Evolutionary conservation across 1,140 invertebrate genomes (phyloP).

Genomic region (Aphaenogaster floridana): DNA sequence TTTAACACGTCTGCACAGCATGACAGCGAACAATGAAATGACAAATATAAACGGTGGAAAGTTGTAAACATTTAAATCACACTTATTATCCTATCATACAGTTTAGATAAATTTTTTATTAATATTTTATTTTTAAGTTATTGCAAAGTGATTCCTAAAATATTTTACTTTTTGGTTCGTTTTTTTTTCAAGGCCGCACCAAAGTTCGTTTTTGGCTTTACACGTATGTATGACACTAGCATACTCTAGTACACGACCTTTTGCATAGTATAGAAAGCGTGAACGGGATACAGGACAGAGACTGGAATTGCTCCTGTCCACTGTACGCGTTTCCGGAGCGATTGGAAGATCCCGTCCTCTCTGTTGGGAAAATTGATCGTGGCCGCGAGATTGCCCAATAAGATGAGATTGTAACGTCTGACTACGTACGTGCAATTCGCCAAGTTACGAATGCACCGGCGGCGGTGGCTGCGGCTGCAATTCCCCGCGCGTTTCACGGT

Average conservation of each 20-base stretch:
- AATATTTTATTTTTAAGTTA: not conserved
- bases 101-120: not conserved
- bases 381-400: constrained; percentile 65
- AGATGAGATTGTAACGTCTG: constrained; percentile 71
- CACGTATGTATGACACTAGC: not conserved
- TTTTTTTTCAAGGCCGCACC: not conserved
- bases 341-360: constrained; percentile 66
- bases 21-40: no score
- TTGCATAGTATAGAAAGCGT: not conserved
- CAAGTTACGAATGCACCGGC: constrained; percentile 44
- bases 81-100: no score
- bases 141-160: not conserved
- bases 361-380: constrained; percentile 71
- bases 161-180: not conserved
- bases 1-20: no score
- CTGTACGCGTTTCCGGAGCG: constrained; percentile 32
- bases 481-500: constrained; percentile 70
- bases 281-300: constrained; percentile 34
- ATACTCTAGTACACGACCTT: not conserved
- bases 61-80: no score
- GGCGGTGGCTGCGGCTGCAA: constrained; percentile 56
- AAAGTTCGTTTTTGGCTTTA: not conserved
- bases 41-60: no score
- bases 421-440: constrained; percentile 66
- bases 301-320: constrained; percentile 63